Evolutionary conservation across 1,140 invertebrate species (phyloP).

Genomic region (Drosophila bipectinata): DNA sequence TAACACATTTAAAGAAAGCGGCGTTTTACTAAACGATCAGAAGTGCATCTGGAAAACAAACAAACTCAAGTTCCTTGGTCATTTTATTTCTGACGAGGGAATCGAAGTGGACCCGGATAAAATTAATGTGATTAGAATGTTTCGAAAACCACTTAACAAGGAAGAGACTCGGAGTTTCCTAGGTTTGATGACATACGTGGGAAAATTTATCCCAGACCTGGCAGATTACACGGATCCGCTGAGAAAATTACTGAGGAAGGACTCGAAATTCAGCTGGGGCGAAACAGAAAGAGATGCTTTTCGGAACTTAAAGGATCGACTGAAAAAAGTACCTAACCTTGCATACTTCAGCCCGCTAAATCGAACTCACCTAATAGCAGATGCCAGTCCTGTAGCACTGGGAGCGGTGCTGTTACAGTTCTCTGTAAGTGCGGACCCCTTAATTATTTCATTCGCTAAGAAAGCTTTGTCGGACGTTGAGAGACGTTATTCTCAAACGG

Average conservation of each 20-base stretch:
- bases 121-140: not conserved
- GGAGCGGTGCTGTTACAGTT: slow-evolving; percentile 29
- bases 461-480: slow-evolving; percentile 22
- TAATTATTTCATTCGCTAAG: slow-evolving; percentile 34
- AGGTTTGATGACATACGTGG: slow-evolving; percentile 31
- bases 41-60: slow-evolving; percentile 18
- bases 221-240: slow-evolving; percentile 26
- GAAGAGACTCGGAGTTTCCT: slow-evolving; percentile 34
- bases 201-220: slow-evolving; percentile 40
- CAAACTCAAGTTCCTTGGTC: slow-evolving; percentile 17
- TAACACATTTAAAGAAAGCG: too few species aligned
- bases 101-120: slow-evolving; percentile 17
- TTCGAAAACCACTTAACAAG: slow-evolving; percentile 12
- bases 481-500: slow-evolving; percentile 34
- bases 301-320: slow-evolving; percentile 10
- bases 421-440: not conserved
- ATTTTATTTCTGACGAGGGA: slow-evolving; percentile 6
- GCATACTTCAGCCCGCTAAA: slow-evolving; percentile 17
- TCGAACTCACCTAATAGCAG: slow-evolving; percentile 24
- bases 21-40: too few species aligned
- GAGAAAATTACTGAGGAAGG: slow-evolving; percentile 6
- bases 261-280: slow-evolving; percentile 16
- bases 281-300: slow-evolving; percentile 19
- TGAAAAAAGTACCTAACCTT: slow-evolving; percentile 12
- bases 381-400: slow-evolving; percentile 40